Evolutionary conservation across 2,888 invertebrate genomes (phyloP).

Genomic region (Acronicta psi): DNA sequence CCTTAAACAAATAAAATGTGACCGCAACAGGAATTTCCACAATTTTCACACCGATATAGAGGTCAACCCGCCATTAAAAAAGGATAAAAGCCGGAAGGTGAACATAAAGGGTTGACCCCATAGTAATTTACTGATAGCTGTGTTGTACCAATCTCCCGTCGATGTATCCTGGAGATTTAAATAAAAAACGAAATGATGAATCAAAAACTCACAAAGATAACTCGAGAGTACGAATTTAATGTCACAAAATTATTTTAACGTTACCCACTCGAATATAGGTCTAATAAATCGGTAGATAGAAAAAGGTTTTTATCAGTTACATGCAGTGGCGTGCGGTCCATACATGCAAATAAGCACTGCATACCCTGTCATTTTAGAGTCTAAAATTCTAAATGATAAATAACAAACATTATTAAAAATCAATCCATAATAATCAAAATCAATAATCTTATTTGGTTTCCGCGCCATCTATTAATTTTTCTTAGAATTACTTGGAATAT

Average conservation of each 20-base stretch:
- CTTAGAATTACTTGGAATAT: too few species aligned
- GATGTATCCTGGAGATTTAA: slow-evolving; percentile 32
- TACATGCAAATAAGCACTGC: too few species aligned
- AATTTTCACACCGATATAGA: slow-evolving; percentile 65
- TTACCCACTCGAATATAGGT: slow-evolving; percentile 31
- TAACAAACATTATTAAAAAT: too few species aligned
- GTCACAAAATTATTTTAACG: slow-evolving; percentile 48
- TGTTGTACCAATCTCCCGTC: slow-evolving; percentile 32
- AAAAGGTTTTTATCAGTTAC: slow-evolving; percentile 46
- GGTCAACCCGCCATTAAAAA: slow-evolving; percentile 70
- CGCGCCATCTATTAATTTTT: too few species aligned
- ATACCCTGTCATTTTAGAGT: too few species aligned
- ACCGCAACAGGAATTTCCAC: slow-evolving; percentile 52
- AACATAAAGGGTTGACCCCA: slow-evolving; percentile 62
- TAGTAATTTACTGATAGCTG: slow-evolving; percentile 57
- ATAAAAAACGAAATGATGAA: slow-evolving; percentile 30
- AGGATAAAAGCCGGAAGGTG: slow-evolving; percentile 65
- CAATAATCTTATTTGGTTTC: too few species aligned
- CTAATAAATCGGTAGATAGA: slow-evolving; percentile 39
- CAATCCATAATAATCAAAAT: too few species aligned
- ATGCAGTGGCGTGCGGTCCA: too few species aligned
- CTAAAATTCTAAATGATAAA: too few species aligned
- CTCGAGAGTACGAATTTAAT: slow-evolving; percentile 24
- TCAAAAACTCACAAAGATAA: slow-evolving; percentile 24
- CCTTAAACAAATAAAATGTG: slow-evolving; percentile 46